A percentile compares a stretch with the other conserved stretches of the same genome.
These are phyloP conservation scores for Nesogale talazaci DNA, from an alignment of 2,113 vertebrate species.

Conservation along the genomic window DNA sequence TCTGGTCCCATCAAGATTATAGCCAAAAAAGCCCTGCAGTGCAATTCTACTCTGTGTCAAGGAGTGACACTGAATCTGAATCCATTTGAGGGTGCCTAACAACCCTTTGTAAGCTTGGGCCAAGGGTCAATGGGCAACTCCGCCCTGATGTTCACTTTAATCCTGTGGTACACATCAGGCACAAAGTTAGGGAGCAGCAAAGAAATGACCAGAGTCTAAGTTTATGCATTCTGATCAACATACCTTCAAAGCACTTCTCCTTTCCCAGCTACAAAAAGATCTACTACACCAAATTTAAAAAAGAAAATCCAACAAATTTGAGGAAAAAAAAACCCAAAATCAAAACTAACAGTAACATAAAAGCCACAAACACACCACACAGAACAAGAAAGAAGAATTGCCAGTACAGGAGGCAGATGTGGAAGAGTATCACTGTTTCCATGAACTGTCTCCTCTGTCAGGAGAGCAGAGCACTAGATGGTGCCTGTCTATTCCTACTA, in stretches of 20 bases:
- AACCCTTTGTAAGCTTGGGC: background rate
- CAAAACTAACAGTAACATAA: background rate
- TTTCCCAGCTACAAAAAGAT: background rate
- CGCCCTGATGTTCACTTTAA: background rate
- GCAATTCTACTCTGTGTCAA: background rate
- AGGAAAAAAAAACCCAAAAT: slow-evolving; percentile 21
- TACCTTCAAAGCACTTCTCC: too few relatives aligned
- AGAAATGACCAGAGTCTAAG: background rate
- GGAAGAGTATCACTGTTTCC: background rate
- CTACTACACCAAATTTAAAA: background rate
- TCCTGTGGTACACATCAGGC: background rate
- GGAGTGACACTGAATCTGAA: background rate
- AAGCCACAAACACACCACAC: background rate
- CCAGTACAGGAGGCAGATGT: background rate
- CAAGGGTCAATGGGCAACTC: background rate
- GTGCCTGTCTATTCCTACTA: background rate
- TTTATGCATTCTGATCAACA: background rate
- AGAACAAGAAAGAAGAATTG: background rate
- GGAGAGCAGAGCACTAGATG: background rate
- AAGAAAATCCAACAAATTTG: background rate
- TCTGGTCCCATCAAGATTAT: background rate
- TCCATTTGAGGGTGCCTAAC: background rate
- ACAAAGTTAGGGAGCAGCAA: background rate
- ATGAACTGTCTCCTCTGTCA: background rate
- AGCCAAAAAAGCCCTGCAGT: background rate